Evolutionary conservation across 2,797 vertebrate species (phyloP), one percentile per base, ranked within the genome.

Genomic region (Lithobates pipiens): DNA sequence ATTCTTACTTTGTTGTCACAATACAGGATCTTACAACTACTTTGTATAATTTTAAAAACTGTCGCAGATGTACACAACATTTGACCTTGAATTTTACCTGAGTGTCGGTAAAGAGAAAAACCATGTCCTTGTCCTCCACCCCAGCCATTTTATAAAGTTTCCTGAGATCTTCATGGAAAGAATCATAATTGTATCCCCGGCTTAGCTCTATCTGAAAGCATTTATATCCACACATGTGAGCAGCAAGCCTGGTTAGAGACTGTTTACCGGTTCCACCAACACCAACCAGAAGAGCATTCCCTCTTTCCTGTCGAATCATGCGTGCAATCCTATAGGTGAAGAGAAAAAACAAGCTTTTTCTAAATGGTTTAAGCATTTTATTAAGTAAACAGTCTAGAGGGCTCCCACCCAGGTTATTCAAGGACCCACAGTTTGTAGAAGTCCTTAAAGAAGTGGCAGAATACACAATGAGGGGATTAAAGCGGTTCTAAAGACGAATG

Each of bases 251-350:
- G 0, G 96, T 97, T 3, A 97, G 94, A 3, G 95, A 97, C 89
- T 97, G 96, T 81, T 98, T 98, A 39, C 97, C 96, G 5, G 96
- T 97, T 75, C 97, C 97, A 25, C 96, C 96, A 34, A 98, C 96
- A 3, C 96, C 96, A 0, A 98, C 97, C 0, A 98, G 91, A n/a
- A 97, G 91, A 77, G 96, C 95, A 11, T 97, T 97, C 88, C 97
- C 96, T 86, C 96, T 93, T 90, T 97, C 96, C 89, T 97, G 96
- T 8, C 96, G 96, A 89, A 98, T 96, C 91, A 97, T 96, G 21
- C 96, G 94, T 32, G 95, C 95, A 73, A 98, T 97, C 89, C 97
- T 98, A 79, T 4, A 50, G 29, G 65, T 25, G 21, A 85, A 73
- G 2, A 61, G 7, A 74, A 42, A 44, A 65, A 65, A 65, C n/a